Conservation (phyloP, 2,113 vertebrate genomes). For the Pelusios castaneus region DNA sequence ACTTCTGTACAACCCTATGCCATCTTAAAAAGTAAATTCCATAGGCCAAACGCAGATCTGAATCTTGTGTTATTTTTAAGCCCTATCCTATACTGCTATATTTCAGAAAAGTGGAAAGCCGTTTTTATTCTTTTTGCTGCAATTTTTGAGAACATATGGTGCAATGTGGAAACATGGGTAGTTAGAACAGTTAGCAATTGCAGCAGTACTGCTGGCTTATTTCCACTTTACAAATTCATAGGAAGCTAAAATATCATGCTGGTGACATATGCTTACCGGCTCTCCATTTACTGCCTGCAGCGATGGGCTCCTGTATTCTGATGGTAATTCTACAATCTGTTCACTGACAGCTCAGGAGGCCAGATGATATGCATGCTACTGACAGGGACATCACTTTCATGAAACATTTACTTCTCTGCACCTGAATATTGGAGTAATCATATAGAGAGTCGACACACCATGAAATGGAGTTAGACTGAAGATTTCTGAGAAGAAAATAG, state of each 20-base stretch:
- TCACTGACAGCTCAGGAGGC: conserved; percentile 83
- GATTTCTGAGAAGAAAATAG: conserved; percentile 82
- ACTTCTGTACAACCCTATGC: conserved; percentile 16
- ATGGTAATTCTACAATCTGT: conserved; percentile 92
- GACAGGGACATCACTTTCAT: conserved; percentile 94
- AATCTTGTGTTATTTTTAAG: conserved; percentile 29
- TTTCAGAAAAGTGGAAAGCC: conserved; percentile 5
- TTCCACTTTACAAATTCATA: conserved; percentile 86
- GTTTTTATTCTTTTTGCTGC: conserved; percentile 60
- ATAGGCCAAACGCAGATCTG: conserved; percentile 16
- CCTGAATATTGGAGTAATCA: conserved; percentile 89
- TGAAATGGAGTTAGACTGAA: conserved; percentile 87
- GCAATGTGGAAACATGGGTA: conserved; percentile 66
- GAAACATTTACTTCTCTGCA: conserved; percentile 89
- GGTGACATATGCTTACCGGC: conserved; percentile 85
- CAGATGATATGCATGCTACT: conserved; percentile 81
- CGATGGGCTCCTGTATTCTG: conserved; percentile 79
- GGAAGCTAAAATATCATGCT: conserved; percentile 80
- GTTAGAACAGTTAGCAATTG: conserved; percentile 81
- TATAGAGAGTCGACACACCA: conserved; percentile 83
- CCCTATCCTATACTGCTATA: conserved; percentile 4
- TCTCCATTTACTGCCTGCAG: conserved; percentile 84
- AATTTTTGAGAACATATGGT: conserved; percentile 76
- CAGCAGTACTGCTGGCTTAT: conserved; percentile 78
- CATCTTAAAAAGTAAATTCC: conserved; percentile 57